Evolutionary conservation across 2,113 vertebrate genomes (phyloP).

Genomic region (Anoplopoma fimbria): DNA sequence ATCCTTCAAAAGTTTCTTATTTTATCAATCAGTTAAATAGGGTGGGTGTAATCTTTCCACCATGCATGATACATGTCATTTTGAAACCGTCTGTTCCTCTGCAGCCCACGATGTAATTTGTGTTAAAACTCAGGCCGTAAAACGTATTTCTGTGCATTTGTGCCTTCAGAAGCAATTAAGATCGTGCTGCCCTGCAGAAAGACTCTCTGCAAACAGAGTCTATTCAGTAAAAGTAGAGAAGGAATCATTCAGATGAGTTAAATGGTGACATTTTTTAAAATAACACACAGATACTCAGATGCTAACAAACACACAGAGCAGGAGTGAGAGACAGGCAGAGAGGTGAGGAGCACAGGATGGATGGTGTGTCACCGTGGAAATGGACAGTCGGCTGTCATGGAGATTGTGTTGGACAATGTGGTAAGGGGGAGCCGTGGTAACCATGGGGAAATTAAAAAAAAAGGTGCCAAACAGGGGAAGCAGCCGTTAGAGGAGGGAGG

Average conservation of each 20-base stretch:
- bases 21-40: constrained; percentile 15
- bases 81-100: constrained; percentile 42
- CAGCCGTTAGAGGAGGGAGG: constrained; percentile 12
- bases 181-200: not conserved
- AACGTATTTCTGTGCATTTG: not conserved
- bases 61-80: constrained; percentile 30
- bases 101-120: constrained; percentile 20
- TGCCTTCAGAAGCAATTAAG: not conserved
- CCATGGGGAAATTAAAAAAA: constrained; percentile 36
- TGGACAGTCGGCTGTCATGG: constrained; percentile 18
- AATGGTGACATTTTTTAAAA: constrained; percentile 26
- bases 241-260: constrained; percentile 46
- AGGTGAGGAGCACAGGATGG: constrained; percentile 82
- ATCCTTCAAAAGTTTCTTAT: not conserved
- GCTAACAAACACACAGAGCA: constrained; percentile 19
- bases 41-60: constrained; percentile 42
- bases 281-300: not conserved
- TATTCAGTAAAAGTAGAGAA: constrained; percentile 32
- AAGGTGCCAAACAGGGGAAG: constrained; percentile 30
- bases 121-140: not conserved
- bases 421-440: constrained; percentile 50
- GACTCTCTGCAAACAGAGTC: not conserved
- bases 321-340: constrained; percentile 73
- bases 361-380: constrained; percentile 70
- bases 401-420: no score